Conservation (phyloP, 2,113 vertebrate species). For the Columba janthina region DNA sequence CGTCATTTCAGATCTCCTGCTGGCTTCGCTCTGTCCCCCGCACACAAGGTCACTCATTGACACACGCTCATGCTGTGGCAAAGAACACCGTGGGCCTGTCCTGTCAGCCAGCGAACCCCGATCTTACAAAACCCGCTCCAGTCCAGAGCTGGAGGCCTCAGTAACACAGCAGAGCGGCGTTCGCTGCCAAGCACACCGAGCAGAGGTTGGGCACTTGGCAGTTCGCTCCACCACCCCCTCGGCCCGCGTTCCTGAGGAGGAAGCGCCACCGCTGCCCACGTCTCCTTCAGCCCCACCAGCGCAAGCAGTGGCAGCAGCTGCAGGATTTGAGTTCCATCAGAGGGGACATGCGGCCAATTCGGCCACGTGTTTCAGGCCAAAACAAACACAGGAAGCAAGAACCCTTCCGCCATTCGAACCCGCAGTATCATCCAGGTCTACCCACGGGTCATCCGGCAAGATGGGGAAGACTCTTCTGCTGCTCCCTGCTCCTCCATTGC, state of each 20-base stretch:
- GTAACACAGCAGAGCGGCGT: background rate
- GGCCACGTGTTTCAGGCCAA: rapidly evolving
- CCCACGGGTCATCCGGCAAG: rapidly evolving
- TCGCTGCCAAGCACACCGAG: background rate
- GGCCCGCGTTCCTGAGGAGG: background rate
- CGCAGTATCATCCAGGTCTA: background rate
- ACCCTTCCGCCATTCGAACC: background rate
- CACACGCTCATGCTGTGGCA: rapidly evolving
- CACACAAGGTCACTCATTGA: background rate
- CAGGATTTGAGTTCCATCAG: background rate
- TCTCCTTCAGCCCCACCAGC: background rate
- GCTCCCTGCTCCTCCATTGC: background rate
- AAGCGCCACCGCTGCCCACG: background rate
- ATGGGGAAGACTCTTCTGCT: background rate
- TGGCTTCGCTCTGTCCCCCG: rapidly evolving
- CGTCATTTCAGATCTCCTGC: background rate
- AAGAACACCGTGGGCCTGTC: too few relatives aligned
- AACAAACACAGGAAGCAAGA: rapidly evolving
- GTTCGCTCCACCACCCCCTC: background rate
- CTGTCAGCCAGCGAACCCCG: rapidly evolving
- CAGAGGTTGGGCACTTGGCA: background rate
- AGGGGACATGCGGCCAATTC: rapidly evolving
- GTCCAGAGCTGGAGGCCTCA: rapidly evolving
- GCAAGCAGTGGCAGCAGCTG: background rate
- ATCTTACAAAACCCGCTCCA: background rate